These are phyloP conservation scores for Thereva nobilitata DNA, from an alignment of 2,888 invertebrate genomes.

Conservation along the genomic window DNA sequence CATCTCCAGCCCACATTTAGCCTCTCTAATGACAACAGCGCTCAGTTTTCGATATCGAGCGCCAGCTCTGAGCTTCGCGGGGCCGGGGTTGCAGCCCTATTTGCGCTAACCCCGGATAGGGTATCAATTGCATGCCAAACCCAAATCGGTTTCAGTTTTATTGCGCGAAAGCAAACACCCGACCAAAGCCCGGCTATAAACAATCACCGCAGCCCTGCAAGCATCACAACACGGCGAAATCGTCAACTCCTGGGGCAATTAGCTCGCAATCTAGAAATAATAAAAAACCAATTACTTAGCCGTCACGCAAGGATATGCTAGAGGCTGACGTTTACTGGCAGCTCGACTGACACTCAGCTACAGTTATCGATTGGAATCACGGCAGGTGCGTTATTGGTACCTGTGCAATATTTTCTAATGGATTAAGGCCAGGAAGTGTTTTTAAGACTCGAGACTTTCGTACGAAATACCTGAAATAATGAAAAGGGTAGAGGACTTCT, in stretches of 20 bases:
- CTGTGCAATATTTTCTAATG: too few species aligned
- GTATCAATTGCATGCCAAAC: slow-evolving; percentile 35
- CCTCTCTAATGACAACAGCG: neutral
- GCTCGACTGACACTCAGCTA: slow-evolving; percentile 15
- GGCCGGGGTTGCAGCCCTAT: slow-evolving; percentile 5
- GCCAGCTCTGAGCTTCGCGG: neutral
- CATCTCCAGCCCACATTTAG: slow-evolving; percentile 29
- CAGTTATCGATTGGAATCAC: slow-evolving; percentile 25
- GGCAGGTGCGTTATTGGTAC: slow-evolving; percentile 5
- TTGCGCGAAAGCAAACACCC: slow-evolving; percentile 37
- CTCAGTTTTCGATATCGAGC: neutral
- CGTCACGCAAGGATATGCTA: slow-evolving; percentile 27
- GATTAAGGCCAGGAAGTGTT: too few species aligned
- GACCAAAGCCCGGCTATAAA: slow-evolving; percentile 3
- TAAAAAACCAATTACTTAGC: slow-evolving; percentile 36
- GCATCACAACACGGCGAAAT: slow-evolving; percentile 21
- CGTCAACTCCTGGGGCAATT: slow-evolving; percentile 33
- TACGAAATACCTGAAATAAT: too few species aligned
- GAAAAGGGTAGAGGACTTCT: too few species aligned
- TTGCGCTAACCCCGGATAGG: slow-evolving; percentile 27
- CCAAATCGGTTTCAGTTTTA: slow-evolving; percentile 28
- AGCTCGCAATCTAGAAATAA: slow-evolving; percentile 33
- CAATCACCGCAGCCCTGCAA: slow-evolving; percentile 23
- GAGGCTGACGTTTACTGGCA: slow-evolving; percentile 4
- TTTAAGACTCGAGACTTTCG: too few species aligned